phyloP scores from a whole-genome alignment of 2,797 vertebrate species.

The Malurus splendens region DNA sequence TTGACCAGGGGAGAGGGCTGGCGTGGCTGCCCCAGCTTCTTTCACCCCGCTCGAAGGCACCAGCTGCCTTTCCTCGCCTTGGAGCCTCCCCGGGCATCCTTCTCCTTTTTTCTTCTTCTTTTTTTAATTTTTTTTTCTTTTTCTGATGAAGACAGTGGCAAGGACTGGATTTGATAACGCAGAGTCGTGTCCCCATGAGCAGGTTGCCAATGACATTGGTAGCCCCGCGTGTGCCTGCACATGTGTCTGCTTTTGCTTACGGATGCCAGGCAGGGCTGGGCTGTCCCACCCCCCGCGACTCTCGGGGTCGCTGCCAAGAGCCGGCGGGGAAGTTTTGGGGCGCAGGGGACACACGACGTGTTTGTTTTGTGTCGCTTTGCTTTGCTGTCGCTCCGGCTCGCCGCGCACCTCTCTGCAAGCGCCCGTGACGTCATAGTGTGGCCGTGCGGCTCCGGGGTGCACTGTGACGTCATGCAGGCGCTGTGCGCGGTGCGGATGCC shows the following conservation, averaged over 20 bases:
- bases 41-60: background rate
- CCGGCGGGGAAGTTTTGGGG: background rate
- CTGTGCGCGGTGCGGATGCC: background rate
- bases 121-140: background rate
- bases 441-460: background rate
- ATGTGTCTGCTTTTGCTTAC: accelerated
- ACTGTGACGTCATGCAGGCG: background rate
- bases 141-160: background rate
- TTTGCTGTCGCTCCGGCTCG: background rate
- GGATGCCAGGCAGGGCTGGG: accelerated
- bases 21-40: no score
- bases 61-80: background rate
- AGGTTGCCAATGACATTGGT: accelerated
- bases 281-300: background rate
- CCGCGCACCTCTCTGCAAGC: accelerated
- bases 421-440: background rate
- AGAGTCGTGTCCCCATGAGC: background rate
- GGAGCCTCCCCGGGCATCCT: background rate
- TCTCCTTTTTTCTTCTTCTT: background rate
- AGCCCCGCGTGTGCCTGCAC: background rate
- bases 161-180: background rate
- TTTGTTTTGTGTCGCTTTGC: background rate
- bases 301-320: background rate
- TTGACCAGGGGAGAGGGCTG: background rate
- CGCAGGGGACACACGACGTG: accelerated